phyloP scores from a whole-genome alignment of 2,113 vertebrate species.

The Pygathrix nemaeus region DNA sequence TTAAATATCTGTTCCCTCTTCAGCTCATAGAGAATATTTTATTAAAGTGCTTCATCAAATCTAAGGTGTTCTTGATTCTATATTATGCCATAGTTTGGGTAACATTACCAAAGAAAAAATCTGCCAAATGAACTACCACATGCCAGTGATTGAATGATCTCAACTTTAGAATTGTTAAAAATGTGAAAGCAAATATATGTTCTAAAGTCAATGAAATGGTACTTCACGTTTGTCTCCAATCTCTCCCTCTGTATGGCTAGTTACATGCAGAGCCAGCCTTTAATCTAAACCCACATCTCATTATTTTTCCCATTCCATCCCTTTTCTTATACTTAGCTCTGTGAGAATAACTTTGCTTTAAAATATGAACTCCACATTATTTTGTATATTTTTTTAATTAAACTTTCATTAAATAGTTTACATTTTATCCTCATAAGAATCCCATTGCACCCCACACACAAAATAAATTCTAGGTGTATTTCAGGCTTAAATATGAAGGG shows the following conservation, averaged over 20 bases:
- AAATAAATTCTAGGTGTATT: background rate
- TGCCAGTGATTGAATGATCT: background rate
- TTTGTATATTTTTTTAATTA: background rate
- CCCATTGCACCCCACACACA: background rate
- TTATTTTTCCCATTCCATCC: background rate
- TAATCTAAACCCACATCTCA: background rate
- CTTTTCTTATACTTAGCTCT: background rate
- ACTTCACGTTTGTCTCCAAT: background rate
- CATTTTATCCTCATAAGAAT: background rate
- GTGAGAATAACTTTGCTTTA: background rate
- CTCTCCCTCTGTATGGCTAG: background rate
- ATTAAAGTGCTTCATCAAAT: slow-evolving; percentile 55
- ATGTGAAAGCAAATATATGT: background rate
- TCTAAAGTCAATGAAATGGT: background rate
- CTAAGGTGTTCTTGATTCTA: background rate
- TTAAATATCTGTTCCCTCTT: background rate
- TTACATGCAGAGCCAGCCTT: background rate
- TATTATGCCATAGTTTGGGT: background rate
- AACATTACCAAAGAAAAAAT: background rate
- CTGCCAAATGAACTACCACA: background rate
- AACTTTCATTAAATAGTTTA: background rate
- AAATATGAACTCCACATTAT: background rate
- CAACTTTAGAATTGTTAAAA: background rate
- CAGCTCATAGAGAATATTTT: background rate
- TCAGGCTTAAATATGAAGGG: background rate